Percentiles rank a stretch among this genome's conserved stretches.
Conservation (phyloP, 2,797 vertebrate genomes). For the Vespertilio murinus region DNA sequence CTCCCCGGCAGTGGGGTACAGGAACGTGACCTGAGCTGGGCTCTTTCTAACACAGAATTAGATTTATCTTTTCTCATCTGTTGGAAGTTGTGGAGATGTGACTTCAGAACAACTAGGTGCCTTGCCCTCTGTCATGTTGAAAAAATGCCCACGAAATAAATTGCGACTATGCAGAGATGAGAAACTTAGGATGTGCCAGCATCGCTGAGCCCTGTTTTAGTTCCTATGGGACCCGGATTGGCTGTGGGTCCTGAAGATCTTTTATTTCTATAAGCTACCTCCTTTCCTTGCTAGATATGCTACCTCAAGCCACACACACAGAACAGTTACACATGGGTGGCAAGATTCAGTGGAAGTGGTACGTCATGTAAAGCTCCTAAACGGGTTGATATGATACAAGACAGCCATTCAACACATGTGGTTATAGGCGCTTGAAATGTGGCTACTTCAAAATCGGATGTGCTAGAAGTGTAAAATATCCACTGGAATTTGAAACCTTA, state of each 20-base stretch:
- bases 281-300: neutral
- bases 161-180: neutral
- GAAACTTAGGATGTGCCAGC: neutral
- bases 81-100: neutral
- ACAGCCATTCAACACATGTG: neutral
- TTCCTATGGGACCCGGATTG: neutral
- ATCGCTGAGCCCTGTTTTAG: neutral
- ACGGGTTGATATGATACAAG: neutral
- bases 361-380: neutral
- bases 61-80: neutral
- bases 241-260: neutral
- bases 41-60: neutral
- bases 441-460: neutral
- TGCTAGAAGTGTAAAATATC: neutral
- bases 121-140: neutral
- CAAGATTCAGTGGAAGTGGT: neutral
- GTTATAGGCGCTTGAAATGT: neutral
- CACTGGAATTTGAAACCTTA: neutral
- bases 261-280: neutral
- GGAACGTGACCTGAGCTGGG: neutral
- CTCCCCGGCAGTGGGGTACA: neutral
- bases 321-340: neutral
- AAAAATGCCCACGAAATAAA: neutral
- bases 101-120: neutral
- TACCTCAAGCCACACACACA: neutral